Conservation (phyloP, 2,113 vertebrate species). For the Philantomba maxwellii region DNA sequence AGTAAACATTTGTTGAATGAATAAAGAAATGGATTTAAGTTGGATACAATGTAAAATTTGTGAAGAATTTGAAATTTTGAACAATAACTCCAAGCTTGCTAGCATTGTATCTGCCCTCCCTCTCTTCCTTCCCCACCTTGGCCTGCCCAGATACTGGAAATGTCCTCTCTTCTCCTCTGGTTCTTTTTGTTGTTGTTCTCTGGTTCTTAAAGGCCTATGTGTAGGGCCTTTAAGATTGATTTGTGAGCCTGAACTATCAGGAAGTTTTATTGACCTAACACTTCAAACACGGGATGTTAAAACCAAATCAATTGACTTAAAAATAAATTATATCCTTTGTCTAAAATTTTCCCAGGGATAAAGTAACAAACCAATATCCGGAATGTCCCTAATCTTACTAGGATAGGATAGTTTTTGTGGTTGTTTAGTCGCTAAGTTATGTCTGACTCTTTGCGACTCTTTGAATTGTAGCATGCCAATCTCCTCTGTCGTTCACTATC, state of each 20-base stretch:
- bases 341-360: background rate
- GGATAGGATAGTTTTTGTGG: background rate
- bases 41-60: background rate
- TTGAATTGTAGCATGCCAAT: background rate
- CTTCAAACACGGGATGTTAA: background rate
- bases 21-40: background rate
- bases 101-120: background rate
- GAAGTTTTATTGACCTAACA: background rate
- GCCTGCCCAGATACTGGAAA: background rate
- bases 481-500: background rate
- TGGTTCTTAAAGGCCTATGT: background rate
- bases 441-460: background rate
- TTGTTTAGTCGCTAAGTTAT: background rate
- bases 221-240: background rate
- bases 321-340: background rate
- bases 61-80: background rate
- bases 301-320: background rate
- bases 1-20: background rate
- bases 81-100: background rate
- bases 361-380: background rate
- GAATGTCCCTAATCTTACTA: background rate
- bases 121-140: accelerated
- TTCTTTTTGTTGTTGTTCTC: background rate
- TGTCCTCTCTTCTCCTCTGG: background rate
- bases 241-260: background rate